Evolutionary conservation across 2,888 invertebrate genomes (phyloP), one percentile per base, ranked within the genome.

Genomic region (Conus canariensis): DNA sequence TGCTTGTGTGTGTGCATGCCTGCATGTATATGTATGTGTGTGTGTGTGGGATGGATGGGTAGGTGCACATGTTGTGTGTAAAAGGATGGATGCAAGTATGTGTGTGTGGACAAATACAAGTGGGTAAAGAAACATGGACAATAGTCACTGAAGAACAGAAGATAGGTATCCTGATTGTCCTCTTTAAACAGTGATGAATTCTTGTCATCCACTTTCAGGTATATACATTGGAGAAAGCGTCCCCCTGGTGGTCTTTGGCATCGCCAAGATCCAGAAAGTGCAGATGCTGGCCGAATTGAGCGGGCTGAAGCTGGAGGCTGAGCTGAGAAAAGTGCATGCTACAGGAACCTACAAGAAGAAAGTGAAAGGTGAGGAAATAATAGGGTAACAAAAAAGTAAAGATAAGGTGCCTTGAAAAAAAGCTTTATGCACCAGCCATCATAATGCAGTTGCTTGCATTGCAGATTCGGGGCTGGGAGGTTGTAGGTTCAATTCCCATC

Each of bases 221-320:
- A 95, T 96, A 64, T 94, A 95, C 90, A 95, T 96, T 58, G 95
- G 96, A 16, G 96, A 96, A 91, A 95, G 94, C 85, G 95, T 96
- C 25, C 96, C 96, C 22, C 92, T 97, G 74, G 96, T 97, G 19
- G 98, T 99, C 56, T 98, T 98, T 95, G 99, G 99, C 0, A 98
- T 98, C 1, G 98, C 97, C 5, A 97, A 98, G 95, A 98, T 99
- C 93, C 98, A 96, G 90, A 94, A 77, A 45, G 45, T 45, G 94
- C 96, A 77, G 94, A 94, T 58, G 94, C 96, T 14, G 97, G 99
- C 91, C 99, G 99, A 0, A 0, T 97, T 99, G 1, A 99, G 99
- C 94, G 99, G 99, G 0, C 97, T 99, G 87, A 99, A 99, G 96
- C 97, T 99, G 92, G 99, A 99, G 96, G 99, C 99, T 0, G 99